Evolutionary conservation across 2,113 vertebrate species (phyloP).

Genomic region (Tonatia bakeri): DNA sequence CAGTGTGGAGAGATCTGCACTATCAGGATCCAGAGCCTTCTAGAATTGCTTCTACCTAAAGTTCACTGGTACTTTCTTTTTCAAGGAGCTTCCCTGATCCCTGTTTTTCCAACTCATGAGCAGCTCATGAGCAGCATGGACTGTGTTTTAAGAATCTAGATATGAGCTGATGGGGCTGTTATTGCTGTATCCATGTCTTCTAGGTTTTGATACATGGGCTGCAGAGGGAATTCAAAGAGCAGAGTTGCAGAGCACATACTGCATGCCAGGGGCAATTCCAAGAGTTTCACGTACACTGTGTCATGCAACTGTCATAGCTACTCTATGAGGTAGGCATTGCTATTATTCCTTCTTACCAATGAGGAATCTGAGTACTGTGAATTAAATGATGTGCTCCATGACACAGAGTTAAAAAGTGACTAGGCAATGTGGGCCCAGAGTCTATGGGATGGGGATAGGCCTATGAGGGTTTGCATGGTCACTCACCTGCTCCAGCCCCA

Average conservation of each 20-base stretch:
- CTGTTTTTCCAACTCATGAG: neutral
- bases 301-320: neutral
- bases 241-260: neutral
- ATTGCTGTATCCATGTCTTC: neutral
- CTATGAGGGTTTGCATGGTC: neutral
- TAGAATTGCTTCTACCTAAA: neutral
- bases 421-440: neutral
- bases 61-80: neutral
- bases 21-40: neutral
- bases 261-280: neutral
- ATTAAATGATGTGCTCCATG: neutral
- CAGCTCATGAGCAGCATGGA: neutral
- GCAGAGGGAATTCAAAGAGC: neutral
- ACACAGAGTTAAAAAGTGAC: neutral
- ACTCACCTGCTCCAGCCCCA: conserved; percentile 58
- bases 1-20: neutral
- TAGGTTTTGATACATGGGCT: neutral
- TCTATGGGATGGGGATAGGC: too few species aligned
- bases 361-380: neutral
- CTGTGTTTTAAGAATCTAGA: neutral
- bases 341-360: neutral
- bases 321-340: neutral
- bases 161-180: neutral
- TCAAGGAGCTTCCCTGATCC: neutral
- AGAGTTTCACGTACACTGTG: neutral